phyloP scores from a whole-genome alignment of 2,797 vertebrate species.

The Sebastes dallii region DNA sequence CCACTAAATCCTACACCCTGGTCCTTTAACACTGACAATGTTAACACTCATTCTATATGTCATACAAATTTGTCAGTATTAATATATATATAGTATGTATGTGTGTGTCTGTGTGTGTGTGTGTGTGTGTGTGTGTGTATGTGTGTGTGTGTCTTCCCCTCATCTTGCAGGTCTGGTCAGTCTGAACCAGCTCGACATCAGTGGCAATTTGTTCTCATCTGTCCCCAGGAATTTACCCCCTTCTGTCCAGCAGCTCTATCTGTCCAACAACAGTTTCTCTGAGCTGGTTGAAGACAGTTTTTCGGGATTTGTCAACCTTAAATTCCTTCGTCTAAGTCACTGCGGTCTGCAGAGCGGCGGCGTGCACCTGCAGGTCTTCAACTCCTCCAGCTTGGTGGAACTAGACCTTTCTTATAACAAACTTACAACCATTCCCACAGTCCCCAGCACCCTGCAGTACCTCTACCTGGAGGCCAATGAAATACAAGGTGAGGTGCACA shows the following conservation, averaged over 20 bases:
- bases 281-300: slow-evolving; percentile 70
- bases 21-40: neutral
- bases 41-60: neutral
- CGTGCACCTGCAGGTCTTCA: slow-evolving; percentile 70
- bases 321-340: slow-evolving; percentile 77
- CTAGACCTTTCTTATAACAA: slow-evolving; percentile 84
- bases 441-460: slow-evolving; percentile 79
- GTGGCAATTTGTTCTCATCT: slow-evolving; percentile 73
- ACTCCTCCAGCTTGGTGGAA: slow-evolving; percentile 81
- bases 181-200: slow-evolving; percentile 80
- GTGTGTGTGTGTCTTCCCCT: neutral
- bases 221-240: slow-evolving; percentile 77
- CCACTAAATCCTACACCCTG: neutral
- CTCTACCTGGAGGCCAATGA: slow-evolving; percentile 84
- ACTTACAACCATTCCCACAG: slow-evolving; percentile 72
- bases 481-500: slow-evolving; percentile 75
- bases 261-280: slow-evolving; percentile 78
- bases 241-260: slow-evolving; percentile 82
- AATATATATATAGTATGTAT: neutral
- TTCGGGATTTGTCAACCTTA: slow-evolving; percentile 63
- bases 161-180: slow-evolving; percentile 68
- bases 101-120: neutral
- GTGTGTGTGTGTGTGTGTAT: neutral
- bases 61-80: neutral
- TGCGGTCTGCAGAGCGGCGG: slow-evolving; percentile 66